These are phyloP conservation scores for Podarcis cretensis DNA, from an alignment of 2,113 vertebrate genomes.

Conservation along the genomic window DNA sequence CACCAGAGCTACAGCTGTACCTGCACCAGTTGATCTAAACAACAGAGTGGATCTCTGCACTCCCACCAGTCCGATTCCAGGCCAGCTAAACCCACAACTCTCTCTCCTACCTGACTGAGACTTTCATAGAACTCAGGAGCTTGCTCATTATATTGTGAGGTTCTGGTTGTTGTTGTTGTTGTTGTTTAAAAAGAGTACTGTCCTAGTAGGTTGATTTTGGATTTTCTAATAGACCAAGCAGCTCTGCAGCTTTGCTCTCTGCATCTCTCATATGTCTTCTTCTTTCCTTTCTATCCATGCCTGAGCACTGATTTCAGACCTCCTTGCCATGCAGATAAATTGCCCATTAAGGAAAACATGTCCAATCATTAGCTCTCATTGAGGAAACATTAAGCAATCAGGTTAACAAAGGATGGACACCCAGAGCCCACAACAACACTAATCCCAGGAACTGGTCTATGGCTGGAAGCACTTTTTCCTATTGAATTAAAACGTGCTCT, in stretches of 20 bases:
- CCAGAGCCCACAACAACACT: background rate
- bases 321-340: background rate
- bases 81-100: background rate
- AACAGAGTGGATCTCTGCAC: background rate
- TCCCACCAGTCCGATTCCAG: background rate
- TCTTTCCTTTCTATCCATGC: background rate
- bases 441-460: background rate
- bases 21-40: background rate
- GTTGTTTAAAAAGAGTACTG: background rate
- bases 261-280: too few species aligned
- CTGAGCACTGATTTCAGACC: background rate
- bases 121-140: background rate
- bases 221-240: background rate
- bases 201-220: background rate
- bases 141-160: background rate
- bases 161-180: background rate
- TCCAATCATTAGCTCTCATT: background rate
- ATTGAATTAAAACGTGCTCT: background rate
- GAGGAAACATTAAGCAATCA: constrained; percentile 1
- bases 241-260: too few species aligned
- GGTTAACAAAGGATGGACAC: constrained; percentile 7
- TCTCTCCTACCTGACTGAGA: background rate
- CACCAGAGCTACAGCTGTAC: background rate
- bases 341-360: background rate
- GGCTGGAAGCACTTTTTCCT: constrained; percentile 6